Evolutionary conservation across 2,113 vertebrate genomes (phyloP).

Genomic region (Origma solitaria): DNA sequence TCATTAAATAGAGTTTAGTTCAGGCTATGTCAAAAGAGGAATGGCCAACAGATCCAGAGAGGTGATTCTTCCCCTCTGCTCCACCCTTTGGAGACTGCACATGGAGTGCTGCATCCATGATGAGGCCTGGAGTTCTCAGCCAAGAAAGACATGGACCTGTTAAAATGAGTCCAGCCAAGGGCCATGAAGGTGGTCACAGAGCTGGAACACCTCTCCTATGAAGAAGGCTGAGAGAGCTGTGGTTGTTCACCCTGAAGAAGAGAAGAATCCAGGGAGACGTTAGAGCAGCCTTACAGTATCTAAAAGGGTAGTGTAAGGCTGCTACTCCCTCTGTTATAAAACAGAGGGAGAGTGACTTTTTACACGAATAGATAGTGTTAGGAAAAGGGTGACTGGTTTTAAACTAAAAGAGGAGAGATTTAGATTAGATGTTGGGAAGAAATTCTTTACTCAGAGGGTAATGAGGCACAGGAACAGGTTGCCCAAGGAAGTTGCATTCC

Average conservation of each 20-base stretch:
- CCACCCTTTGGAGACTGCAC: not conserved
- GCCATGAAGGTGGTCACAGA: not conserved
- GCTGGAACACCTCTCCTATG: not conserved
- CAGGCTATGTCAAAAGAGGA: not conserved
- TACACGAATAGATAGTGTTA: not conserved
- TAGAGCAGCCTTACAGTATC: not conserved
- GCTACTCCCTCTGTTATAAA: too few relatives aligned
- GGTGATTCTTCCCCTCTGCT: not conserved
- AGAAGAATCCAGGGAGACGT: not conserved
- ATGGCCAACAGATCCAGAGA: not conserved
- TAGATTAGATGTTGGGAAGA: not conserved
- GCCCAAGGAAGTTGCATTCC: not conserved
- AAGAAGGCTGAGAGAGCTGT: not conserved
- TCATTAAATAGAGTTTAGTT: not conserved
- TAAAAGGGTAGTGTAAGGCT: too few relatives aligned
- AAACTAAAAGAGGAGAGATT: not conserved
- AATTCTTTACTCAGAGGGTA: not conserved
- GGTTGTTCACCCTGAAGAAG: not conserved
- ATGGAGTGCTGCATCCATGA: not conserved
- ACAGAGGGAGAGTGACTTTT: rapidly evolving
- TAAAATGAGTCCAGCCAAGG: not conserved
- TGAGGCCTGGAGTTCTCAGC: not conserved
- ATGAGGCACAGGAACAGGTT: not conserved
- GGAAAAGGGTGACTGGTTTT: not conserved
- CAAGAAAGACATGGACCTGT: not conserved